Conservation (phyloP, 2,797 vertebrate genomes). For the Rhyacichthys aspro region DNA sequence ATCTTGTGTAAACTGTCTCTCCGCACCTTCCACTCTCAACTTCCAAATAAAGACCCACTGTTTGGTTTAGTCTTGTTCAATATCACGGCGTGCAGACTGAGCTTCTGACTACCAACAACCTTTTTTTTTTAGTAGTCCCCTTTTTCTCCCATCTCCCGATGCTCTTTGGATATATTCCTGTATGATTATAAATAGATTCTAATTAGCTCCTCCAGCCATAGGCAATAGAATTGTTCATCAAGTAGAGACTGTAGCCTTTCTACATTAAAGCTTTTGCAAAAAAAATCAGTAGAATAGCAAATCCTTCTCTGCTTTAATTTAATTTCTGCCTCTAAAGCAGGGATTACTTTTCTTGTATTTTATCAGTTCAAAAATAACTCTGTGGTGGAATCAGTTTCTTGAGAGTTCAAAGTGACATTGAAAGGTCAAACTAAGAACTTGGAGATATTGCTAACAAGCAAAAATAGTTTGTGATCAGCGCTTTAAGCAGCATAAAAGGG, state of each 20-base stretch:
- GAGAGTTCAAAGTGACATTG: slow-evolving; percentile 23
- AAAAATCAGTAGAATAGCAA: slow-evolving; percentile 63
- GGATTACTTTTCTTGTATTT: slow-evolving; percentile 54
- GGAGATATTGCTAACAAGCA: no score
- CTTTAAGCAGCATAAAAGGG: no score
- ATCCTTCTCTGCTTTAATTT: slow-evolving; percentile 54
- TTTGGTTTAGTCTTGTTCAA: not conserved
- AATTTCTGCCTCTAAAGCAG: slow-evolving; percentile 26
- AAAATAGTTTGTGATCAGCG: no score
- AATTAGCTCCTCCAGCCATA: slow-evolving; percentile 77
- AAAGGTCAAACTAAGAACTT: slow-evolving; percentile 28
- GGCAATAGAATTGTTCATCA: slow-evolving; percentile 74
- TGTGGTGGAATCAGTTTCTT: slow-evolving; percentile 33
- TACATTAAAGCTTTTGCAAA: slow-evolving; percentile 59
- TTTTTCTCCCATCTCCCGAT: slow-evolving; percentile 24
- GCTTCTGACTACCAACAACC: slow-evolving; percentile 25
- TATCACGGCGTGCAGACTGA: slow-evolving; percentile 15
- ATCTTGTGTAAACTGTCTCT: slow-evolving; percentile 23
- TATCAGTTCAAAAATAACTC: slow-evolving; percentile 54
- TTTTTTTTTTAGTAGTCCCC: slow-evolving; percentile 17
- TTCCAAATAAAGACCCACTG: not conserved
- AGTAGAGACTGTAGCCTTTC: slow-evolving; percentile 56
- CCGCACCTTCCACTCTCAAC: slow-evolving; percentile 12
- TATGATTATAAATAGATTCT: slow-evolving; percentile 81
- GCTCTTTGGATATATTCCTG: slow-evolving; percentile 71